Evolutionary conservation across 1,140 invertebrate species (phyloP).

Genomic region (Papilio xuthus): DNA sequence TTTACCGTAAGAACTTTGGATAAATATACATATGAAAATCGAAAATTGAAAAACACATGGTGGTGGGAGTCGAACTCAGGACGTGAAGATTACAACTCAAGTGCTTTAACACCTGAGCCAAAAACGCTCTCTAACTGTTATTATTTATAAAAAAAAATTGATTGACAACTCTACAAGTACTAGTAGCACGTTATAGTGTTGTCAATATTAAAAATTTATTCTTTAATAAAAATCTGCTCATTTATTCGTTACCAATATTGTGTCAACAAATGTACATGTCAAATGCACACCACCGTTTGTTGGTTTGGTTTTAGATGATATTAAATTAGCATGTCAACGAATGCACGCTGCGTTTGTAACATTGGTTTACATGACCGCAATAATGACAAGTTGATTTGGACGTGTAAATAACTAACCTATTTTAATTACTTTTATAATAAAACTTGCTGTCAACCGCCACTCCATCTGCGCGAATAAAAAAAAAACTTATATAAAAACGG

Average conservation of each 20-base stretch:
- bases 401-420: neutral
- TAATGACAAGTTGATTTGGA: neutral
- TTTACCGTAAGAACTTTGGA: too few relatives aligned
- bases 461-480: too few relatives aligned
- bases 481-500: too few relatives aligned
- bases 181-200: neutral
- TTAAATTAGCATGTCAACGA: slow-evolving; percentile 10
- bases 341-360: slow-evolving; percentile 5
- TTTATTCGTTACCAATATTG: neutral
- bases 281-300: neutral
- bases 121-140: too few relatives aligned
- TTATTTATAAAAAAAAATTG: too few relatives aligned
- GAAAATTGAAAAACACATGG: too few relatives aligned
- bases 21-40: too few relatives aligned
- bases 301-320: neutral
- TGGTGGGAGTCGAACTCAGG: too few relatives aligned
- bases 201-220: neutral
- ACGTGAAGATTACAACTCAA: too few relatives aligned
- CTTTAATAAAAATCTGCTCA: neutral
- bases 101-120: too few relatives aligned
- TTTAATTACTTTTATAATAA: neutral
- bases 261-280: neutral
- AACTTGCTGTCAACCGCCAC: neutral
- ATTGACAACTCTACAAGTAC: neutral
- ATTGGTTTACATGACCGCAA: slow-evolving; percentile 7